Evolutionary conservation across 2,888 invertebrate genomes (phyloP), one percentile per base, ranked within the genome.

Genomic region (Meiosimyza decipiens): DNA sequence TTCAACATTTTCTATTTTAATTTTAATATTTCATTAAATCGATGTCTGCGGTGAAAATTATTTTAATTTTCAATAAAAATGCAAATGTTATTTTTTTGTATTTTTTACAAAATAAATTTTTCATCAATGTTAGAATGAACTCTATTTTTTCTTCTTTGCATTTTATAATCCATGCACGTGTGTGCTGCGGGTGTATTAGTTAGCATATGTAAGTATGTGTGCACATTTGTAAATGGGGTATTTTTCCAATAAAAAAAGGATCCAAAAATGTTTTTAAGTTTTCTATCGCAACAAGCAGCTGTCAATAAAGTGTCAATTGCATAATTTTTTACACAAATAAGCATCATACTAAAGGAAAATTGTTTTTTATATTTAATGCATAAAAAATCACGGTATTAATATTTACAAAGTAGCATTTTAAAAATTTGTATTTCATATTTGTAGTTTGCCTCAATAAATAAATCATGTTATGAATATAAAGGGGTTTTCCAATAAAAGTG

Each of bases 1-100:
- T 63, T 47, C 49, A 16, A 18, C 13, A 33, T 12, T 49, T 64
- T 50, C 64, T 49, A 64, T 64, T 50, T 64, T 22, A 64, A 51
- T 64, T 49, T 64, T 63, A 63, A 63, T 57, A 67, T 76, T 75
- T 75, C 74, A 76, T 79, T 77, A 78, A 79, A 78, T 78, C 77
- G 77, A 79, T 75, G 78, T 79, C 77, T 79, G 79, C 78, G 78
- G 78, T 78, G 77, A 76, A 78, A 78, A 79, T 79, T 76, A 79
- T 79, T 78, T 79, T 79, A 79, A 79, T 79, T 79, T 79, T 79
- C 79, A 78, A 79, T 79, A 79, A 79, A 79, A 79, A 79, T 79
- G 78, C 78, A 78, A 79, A 79, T 78, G 71, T 74, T 55, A 12
- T 54, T 47, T 63, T 22, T 51, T 28, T 22, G 9, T 28, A 6